These are phyloP conservation scores for Pedicia rivosa DNA, from an alignment of 2,888 invertebrate species.

Conservation along the genomic window DNA sequence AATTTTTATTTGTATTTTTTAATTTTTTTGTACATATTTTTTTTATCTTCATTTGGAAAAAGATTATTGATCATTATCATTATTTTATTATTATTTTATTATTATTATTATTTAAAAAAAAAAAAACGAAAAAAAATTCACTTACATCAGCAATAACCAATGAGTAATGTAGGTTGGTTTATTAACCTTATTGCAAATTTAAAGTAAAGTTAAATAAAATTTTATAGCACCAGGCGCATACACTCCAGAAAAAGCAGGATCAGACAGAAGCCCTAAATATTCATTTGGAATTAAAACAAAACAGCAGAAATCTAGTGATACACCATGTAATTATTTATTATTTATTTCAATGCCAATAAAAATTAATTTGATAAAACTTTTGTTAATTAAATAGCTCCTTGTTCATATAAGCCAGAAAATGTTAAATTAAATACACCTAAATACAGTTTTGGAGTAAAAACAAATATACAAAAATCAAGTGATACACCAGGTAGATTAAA, in stretches of 20 bases:
- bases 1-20: too few relatives aligned
- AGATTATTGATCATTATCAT: too few relatives aligned
- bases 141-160: too few relatives aligned
- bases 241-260: conserved; percentile 29
- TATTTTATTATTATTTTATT: too few relatives aligned
- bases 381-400: conserved; percentile 15
- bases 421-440: conserved; percentile 18
- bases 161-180: neutral
- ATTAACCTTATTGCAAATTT: neutral
- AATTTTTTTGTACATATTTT: too few relatives aligned
- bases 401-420: conserved; percentile 11
- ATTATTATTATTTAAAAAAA: too few relatives aligned
- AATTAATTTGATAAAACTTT: neutral
- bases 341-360: neutral
- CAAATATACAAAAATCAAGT: conserved; percentile 11
- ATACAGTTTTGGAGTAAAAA: conserved; percentile 17
- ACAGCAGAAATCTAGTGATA: conserved; percentile 14
- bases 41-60: too few relatives aligned
- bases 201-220: neutral
- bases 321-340: neutral
- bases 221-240: conserved; percentile 28
- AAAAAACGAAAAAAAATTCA: too few relatives aligned
- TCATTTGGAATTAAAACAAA: conserved; percentile 22
- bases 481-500: conserved; percentile 22
- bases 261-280: conserved; percentile 33